These are phyloP conservation scores for Siniperca obscura DNA, from an alignment of 2,797 vertebrate species.

Conservation along the genomic window DNA sequence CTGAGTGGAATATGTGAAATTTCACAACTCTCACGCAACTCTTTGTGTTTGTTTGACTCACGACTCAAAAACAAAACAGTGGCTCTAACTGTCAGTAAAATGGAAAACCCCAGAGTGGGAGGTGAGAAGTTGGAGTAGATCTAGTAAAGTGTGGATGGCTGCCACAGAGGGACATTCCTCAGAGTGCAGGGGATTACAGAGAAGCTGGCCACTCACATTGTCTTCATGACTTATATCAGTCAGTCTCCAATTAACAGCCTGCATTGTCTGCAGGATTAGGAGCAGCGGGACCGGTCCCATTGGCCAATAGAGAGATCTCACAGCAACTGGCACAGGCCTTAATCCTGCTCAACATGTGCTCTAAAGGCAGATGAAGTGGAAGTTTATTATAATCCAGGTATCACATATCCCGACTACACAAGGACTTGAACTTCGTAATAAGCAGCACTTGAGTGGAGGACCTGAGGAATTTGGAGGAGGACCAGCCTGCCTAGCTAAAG, in stretches of 20 bases:
- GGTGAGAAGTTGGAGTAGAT: constrained; percentile 18
- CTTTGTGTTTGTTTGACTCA: constrained; percentile 35
- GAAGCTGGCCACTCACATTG: constrained; percentile 66
- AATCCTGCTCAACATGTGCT: constrained; percentile 75
- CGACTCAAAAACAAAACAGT: constrained; percentile 30
- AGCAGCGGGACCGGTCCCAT: constrained; percentile 49
- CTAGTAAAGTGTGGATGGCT: constrained; percentile 39
- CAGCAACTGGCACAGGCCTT: constrained; percentile 74
- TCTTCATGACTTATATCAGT: constrained; percentile 71
- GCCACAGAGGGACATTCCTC: constrained; percentile 68
- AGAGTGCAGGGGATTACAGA: constrained; percentile 70
- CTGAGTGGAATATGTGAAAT: constrained; percentile 56
- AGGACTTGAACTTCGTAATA: constrained; percentile 54
- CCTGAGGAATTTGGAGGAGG: constrained; percentile 42
- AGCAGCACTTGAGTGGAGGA: constrained; percentile 52
- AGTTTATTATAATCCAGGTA: constrained; percentile 78
- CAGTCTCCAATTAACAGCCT: constrained; percentile 78
- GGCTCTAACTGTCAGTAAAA: constrained; percentile 25
- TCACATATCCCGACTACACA: constrained; percentile 68
- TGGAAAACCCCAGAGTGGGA: constrained; percentile 21
- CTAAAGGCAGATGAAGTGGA: constrained; percentile 49
- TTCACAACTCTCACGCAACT: constrained; percentile 49
- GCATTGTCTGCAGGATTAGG: constrained; percentile 76
- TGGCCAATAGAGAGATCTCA: constrained; percentile 53
- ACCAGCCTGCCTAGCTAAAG: background rate